Evolutionary conservation across 2,113 vertebrate species (phyloP), one percentile per base, ranked within the genome.

Genomic region (Limnothrissa miodon): DNA sequence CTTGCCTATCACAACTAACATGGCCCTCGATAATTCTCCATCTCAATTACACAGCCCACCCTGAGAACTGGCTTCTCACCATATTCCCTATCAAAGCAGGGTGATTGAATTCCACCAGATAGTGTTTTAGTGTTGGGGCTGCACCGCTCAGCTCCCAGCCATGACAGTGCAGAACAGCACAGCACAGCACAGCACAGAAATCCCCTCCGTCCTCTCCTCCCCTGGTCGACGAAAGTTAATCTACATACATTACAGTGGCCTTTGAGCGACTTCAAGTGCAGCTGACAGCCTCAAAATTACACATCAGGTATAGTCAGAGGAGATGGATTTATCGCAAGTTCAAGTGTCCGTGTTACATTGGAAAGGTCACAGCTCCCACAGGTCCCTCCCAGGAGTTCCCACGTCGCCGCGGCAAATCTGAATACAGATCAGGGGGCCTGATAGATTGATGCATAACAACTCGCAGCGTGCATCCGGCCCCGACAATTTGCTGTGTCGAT

Each of bases 371-470:
- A 80, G 84, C 53, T 90, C 91, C 89, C 89, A 84, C 85, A 6
- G 78, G 81, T 86, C 85, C 82, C 88, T 83, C 85, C 89, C 86
- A 85, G 85, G 25, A 85, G 87, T 86, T 87, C 79, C 2, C 11
- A 79, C 86, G 88, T 88, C 87, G 88, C 15, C 56, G 53, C 84
- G 81, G 85, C 81, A 81, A 84, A 92, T 94, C 91, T 92, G 90
- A 94, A 93, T 93, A 90, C 88, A 89, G 91, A 94, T 92, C 88
- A 91, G 91, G 87, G 45, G 44, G 81, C 81, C 85, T 95, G 94
- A 94, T 92, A 93, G 93, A 94, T 94, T 93, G 92, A 95, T 93
- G 92, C 88, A 92, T 93, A 95, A 95, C 93, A 91, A 87, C 86
- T 89, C 88, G 46, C 85, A 92, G 90, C 94, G 92, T 91, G 87